phyloP scores from a whole-genome alignment of 2,888 invertebrate genomes.

The Cremastinae sp. region DNA sequence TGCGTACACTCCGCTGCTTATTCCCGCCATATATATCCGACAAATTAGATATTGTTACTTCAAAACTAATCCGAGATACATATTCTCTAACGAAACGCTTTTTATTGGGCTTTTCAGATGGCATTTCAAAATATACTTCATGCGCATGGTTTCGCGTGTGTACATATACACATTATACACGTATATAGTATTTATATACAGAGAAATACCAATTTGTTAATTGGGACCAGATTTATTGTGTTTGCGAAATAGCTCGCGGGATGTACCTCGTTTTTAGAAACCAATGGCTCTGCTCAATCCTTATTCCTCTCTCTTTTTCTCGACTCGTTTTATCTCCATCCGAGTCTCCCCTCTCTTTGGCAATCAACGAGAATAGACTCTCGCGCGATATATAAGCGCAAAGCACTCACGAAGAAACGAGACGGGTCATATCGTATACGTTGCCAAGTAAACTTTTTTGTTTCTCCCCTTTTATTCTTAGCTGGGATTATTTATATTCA shows the following conservation, averaged over 20 bases:
- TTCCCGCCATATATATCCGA: not conserved
- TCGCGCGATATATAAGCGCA: slow-evolving; percentile 21
- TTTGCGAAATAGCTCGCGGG: slow-evolving; percentile 1
- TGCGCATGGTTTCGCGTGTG: no score
- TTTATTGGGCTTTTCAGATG: slow-evolving; percentile 14
- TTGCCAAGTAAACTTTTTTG: slow-evolving; percentile 40
- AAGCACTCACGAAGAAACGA: slow-evolving; percentile 37
- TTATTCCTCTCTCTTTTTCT: slow-evolving; percentile 14
- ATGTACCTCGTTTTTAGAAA: slow-evolving; percentile 38
- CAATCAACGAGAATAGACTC: slow-evolving; percentile 52
- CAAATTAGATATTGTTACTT: slow-evolving; percentile 46
- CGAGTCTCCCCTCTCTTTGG: slow-evolving; percentile 2
- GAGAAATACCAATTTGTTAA: slow-evolving; percentile 56
- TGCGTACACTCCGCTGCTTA: no score
- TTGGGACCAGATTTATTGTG: slow-evolving; percentile 49
- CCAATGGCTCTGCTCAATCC: slow-evolving; percentile 36
- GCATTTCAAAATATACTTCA: no score
- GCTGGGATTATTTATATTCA: slow-evolving; percentile 34
- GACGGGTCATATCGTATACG: slow-evolving; percentile 42
- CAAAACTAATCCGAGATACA: slow-evolving; percentile 48
- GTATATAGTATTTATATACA: slow-evolving; percentile 23
- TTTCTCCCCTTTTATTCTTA: slow-evolving; percentile 3
- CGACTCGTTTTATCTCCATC: no score
- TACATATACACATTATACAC: no score
- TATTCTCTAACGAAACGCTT: not conserved